These are phyloP conservation scores for Venturia canescens DNA, from an alignment of 1,140 invertebrate genomes.

Conservation along the genomic window DNA sequence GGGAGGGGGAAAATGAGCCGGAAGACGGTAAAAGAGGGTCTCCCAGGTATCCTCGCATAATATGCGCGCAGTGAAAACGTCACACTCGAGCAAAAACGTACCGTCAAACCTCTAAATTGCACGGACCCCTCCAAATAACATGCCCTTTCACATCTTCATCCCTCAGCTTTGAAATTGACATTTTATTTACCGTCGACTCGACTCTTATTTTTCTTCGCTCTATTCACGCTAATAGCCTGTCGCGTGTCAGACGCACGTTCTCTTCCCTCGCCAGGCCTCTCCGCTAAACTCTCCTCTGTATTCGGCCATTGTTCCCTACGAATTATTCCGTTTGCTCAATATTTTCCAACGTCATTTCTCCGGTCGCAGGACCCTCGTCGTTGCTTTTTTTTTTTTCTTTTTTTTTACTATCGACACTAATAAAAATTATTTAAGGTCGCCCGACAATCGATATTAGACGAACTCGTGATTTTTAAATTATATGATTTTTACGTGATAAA, in stretches of 20 bases:
- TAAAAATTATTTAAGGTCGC: too few species aligned
- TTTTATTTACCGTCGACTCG: not conserved
- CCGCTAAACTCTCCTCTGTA: not conserved
- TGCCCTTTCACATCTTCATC: constrained; percentile 3
- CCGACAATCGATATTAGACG: too few species aligned
- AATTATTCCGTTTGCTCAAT: too few species aligned
- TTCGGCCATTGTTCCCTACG: too few species aligned
- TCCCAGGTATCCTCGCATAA: not conserved
- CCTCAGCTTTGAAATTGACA: not conserved
- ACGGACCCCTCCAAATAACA: not conserved
- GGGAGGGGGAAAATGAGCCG: not conserved
- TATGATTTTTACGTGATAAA: too few species aligned
- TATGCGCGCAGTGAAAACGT: constrained; percentile 1
- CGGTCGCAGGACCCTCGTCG: too few species aligned
- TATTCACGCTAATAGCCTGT: not conserved
- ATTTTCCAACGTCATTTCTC: too few species aligned
- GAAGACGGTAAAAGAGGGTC: not conserved
- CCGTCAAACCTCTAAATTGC: not conserved
- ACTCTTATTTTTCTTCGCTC: not conserved
- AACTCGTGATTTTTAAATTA: too few species aligned
- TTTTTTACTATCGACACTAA: too few species aligned
- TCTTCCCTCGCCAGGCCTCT: not conserved
- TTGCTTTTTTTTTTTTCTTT: too few species aligned
- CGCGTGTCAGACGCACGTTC: constrained; percentile 1
- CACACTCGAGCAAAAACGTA: not conserved